Conservation (phyloP, 2,888 invertebrate species). For the Drosophila histrio region DNA sequence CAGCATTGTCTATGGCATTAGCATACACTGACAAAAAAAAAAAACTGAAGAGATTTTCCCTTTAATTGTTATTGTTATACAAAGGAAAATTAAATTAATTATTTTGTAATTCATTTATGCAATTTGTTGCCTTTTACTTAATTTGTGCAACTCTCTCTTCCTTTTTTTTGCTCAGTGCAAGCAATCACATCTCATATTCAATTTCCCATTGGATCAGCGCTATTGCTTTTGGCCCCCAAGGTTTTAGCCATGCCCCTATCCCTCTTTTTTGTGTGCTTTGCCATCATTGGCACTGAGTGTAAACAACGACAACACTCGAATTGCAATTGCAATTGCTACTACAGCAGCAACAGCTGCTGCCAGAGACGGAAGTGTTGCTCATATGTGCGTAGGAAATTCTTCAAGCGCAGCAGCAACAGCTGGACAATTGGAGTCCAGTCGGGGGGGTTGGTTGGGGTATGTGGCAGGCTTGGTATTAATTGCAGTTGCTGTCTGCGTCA, state of each 20-base stretch:
- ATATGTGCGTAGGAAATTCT: slow-evolving; percentile 51
- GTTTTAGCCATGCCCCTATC: slow-evolving; percentile 5
- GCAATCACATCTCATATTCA: slow-evolving; percentile 46
- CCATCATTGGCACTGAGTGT: slow-evolving; percentile 1
- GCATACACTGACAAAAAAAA: background rate
- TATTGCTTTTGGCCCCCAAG: slow-evolving; percentile 16
- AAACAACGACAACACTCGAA: slow-evolving; percentile 1
- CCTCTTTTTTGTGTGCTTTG: background rate
- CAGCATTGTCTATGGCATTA: background rate
- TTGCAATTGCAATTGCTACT: slow-evolving; percentile 24
- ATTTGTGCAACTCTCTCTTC: background rate
- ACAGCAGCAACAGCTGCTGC: slow-evolving; percentile 29
- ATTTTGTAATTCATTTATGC: background rate
- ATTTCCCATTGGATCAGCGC: slow-evolving; percentile 37
- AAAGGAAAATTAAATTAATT: background rate
- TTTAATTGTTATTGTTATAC: background rate
- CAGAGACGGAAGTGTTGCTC: slow-evolving; percentile 57
- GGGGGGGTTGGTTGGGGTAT: background rate
- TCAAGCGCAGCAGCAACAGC: slow-evolving; percentile 61
- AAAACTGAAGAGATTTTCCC: background rate
- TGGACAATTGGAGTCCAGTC: slow-evolving; percentile 38
- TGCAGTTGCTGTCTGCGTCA: slow-evolving; percentile 26
- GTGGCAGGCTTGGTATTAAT: slow-evolving; percentile 28
- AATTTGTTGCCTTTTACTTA: background rate
- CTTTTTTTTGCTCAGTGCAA: slow-evolving; percentile 1